Conservation (phyloP, 2,888 invertebrate genomes). For the Macrosiphum euphorbiae region DNA sequence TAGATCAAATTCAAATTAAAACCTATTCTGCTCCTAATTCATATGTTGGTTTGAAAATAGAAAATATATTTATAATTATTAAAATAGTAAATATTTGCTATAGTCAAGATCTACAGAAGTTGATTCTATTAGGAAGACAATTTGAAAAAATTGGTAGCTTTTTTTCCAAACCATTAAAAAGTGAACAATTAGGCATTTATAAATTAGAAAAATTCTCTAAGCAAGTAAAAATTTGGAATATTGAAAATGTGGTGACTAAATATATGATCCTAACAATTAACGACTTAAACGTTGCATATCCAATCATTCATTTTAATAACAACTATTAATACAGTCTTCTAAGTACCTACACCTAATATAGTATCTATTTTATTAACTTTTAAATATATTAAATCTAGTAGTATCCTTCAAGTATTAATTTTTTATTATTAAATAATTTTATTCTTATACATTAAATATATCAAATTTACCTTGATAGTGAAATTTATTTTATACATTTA, state of each 20-base stretch:
- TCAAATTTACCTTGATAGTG: background rate
- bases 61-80: too few relatives aligned
- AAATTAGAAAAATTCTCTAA: background rate
- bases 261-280: constrained; percentile 4
- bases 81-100: too few relatives aligned
- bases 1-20: too few relatives aligned
- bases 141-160: too few relatives aligned
- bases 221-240: background rate
- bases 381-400: background rate
- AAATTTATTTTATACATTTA: background rate
- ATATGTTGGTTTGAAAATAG: too few relatives aligned
- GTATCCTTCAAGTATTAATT: background rate
- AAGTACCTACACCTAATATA: background rate
- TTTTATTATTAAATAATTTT: background rate
- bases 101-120: too few relatives aligned
- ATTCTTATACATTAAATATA: background rate
- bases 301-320: constrained; percentile 12
- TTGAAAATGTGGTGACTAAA: background rate
- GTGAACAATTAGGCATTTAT: too few relatives aligned
- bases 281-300: background rate
- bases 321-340: background rate
- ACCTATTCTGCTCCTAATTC: too few relatives aligned
- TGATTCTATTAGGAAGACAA: too few relatives aligned
- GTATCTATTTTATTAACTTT: background rate
- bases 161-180: too few relatives aligned